A percentile compares a stretch with the other conserved stretches of the same genome.
These are phyloP conservation scores for Ligdia adustata DNA, from an alignment of 2,888 invertebrate genomes.

Conservation along the genomic window DNA sequence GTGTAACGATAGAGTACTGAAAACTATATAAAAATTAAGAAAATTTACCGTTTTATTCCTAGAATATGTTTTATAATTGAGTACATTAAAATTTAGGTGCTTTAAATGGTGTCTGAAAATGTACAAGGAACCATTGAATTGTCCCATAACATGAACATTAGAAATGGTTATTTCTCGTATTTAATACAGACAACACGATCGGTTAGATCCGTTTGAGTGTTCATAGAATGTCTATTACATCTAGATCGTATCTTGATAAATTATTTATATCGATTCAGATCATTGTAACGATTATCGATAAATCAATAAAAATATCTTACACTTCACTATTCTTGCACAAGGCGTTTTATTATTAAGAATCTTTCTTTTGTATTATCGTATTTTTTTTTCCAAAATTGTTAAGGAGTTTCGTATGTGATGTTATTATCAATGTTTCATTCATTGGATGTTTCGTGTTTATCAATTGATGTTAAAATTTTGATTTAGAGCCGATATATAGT, in stretches of 20 bases:
- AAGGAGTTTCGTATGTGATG: slow-evolving; percentile 1
- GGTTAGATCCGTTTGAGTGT: no score
- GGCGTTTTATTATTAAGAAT: slow-evolving; percentile 5
- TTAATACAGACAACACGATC: no score
- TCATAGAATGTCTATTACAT: no score
- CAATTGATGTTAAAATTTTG: slow-evolving; percentile 5
- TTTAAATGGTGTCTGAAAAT: slow-evolving; percentile 33
- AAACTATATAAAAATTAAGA: slow-evolving; percentile 5
- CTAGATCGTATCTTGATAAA: slow-evolving; percentile 1
- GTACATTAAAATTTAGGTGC: slow-evolving; percentile 34
- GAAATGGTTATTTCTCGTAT: no score
- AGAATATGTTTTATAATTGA: slow-evolving; percentile 26
- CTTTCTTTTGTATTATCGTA: slow-evolving; percentile 13
- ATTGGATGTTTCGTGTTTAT: slow-evolving; percentile 13
- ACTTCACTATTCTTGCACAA: slow-evolving; percentile 34
- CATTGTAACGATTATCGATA: slow-evolving; percentile 26
- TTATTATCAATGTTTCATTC: slow-evolving; percentile 8
- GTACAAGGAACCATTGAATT: slow-evolving; percentile 25
- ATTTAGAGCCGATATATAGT: slow-evolving; percentile 8
- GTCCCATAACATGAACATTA: slow-evolving; percentile 26
- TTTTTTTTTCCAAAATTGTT: slow-evolving; percentile 18
- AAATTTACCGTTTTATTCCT: slow-evolving; percentile 14
- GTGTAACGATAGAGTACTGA: slow-evolving; percentile 20
- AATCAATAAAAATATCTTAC: slow-evolving; percentile 20
- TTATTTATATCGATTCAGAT: slow-evolving; percentile 1